These are phyloP conservation scores for Scomber japonicus DNA, from an alignment of 2,113 vertebrate genomes.

Conservation along the genomic window DNA sequence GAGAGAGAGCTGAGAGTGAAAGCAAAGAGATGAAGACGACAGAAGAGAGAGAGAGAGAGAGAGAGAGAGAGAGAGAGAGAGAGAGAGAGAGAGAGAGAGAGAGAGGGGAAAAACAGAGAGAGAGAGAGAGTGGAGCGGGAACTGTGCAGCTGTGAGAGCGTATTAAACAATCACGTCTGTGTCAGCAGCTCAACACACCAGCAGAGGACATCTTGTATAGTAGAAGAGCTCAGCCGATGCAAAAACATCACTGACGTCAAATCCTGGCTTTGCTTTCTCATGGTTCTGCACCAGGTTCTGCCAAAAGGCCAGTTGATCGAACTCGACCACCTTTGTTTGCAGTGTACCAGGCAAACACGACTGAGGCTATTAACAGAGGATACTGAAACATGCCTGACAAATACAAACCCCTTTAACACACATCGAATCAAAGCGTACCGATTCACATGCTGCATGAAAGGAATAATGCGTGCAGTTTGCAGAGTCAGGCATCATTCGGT, in stretches of 20 bases:
- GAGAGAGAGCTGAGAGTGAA: conserved; percentile 25
- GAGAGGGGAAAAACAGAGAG: conserved; percentile 27
- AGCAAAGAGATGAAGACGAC: conserved; percentile 48
- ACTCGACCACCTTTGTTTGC: not conserved
- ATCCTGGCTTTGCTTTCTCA: conserved; percentile 8
- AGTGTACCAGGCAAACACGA: conserved; percentile 4
- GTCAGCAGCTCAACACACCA: conserved; percentile 67
- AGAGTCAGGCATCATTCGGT: conserved; percentile 40
- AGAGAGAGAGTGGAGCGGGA: conserved; percentile 39
- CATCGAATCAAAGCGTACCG: conserved; percentile 13
- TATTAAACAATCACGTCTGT: conserved; percentile 77
- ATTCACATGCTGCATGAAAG: conserved; percentile 26
- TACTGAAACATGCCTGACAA: conserved; percentile 12
- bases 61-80: no score
- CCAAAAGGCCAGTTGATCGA: not conserved
- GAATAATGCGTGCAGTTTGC: conserved; percentile 27
- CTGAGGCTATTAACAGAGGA: conserved; percentile 9
- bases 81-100: not conserved
- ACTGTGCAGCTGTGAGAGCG: conserved; percentile 73
- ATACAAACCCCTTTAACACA: conserved; percentile 34
- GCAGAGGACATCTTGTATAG: conserved; percentile 58
- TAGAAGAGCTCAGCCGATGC: conserved; percentile 26
- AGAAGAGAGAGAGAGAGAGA: conserved; percentile 10
- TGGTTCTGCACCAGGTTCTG: conserved; percentile 1
- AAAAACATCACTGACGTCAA: conserved; percentile 48